Conservation (phyloP, 37 sponge, comb jelly and placozoan genomes). For the Ephydatia muelleri region DNA sequence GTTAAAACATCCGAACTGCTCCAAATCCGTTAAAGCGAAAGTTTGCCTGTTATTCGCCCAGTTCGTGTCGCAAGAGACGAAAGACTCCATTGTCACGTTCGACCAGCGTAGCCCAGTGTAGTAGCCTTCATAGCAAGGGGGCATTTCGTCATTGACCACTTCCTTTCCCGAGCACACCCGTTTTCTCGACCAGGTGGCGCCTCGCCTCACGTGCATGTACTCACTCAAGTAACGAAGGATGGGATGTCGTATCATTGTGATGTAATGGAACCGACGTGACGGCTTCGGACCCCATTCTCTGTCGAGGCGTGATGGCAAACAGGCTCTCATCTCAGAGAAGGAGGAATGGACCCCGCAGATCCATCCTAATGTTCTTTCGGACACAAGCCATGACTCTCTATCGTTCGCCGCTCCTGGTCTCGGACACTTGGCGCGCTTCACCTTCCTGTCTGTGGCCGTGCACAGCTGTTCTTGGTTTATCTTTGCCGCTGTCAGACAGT, state of each 20-base stretch:
- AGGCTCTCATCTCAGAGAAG: conserved; percentile 59
- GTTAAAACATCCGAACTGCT: conserved; percentile 56
- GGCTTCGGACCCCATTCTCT: not conserved
- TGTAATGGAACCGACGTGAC: conserved; percentile 30
- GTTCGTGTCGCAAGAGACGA: conserved; percentile 75
- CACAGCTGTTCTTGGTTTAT: conserved; percentile 14
- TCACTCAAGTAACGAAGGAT: conserved; percentile 84
- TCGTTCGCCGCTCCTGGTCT: not conserved
- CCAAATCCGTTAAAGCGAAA: conserved; percentile 73
- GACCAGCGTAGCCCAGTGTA: conserved; percentile 54
- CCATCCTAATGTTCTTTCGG: conserved; percentile 85
- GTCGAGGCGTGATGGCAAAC: conserved; percentile 45
- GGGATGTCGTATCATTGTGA: conserved; percentile 77
- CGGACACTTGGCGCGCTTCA: not conserved
- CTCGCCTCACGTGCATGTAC: conserved; percentile 76
- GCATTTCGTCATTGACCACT: conserved; percentile 34
- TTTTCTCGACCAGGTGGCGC: conserved; percentile 63
- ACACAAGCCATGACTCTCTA: conserved; percentile 71
- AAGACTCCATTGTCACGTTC: conserved; percentile 60
- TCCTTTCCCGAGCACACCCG: conserved; percentile 28
- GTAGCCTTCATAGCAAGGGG: conserved; percentile 74
- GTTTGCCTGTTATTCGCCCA: conserved; percentile 87
- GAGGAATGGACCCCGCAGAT: conserved; percentile 83
- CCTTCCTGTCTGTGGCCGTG: not conserved
- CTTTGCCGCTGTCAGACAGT: conserved; percentile 42